Evolutionary conservation across 2,797 vertebrate genomes (phyloP).

Genomic region (Anabas testudineus): DNA sequence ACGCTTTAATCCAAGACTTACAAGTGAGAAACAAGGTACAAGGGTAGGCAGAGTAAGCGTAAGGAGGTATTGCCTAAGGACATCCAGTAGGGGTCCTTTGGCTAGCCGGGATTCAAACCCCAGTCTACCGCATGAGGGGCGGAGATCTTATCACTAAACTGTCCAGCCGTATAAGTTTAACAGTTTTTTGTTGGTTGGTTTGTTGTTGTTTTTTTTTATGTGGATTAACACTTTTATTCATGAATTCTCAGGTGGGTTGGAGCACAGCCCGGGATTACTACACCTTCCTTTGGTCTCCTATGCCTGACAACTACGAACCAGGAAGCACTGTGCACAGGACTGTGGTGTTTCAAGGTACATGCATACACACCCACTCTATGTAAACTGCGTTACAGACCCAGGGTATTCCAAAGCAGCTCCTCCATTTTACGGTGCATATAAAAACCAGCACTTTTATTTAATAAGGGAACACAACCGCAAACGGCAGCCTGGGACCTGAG

Average conservation of each 20-base stretch:
- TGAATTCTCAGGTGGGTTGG: constrained; percentile 92
- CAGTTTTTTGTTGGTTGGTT: too few relatives aligned
- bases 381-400: constrained; percentile 62
- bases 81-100: too few relatives aligned
- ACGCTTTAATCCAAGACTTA: too few relatives aligned
- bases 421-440: constrained; percentile 79
- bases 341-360: constrained; percentile 94
- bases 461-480: constrained; percentile 81
- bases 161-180: too few relatives aligned
- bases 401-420: constrained; percentile 74
- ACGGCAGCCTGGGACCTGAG: constrained; percentile 75
- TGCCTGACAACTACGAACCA: constrained; percentile 92
- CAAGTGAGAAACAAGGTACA: too few relatives aligned
- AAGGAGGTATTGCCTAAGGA: too few relatives aligned
- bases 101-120: too few relatives aligned
- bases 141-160: too few relatives aligned
- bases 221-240: neutral
- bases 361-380: constrained; percentile 26
- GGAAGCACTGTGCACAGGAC: constrained; percentile 91
- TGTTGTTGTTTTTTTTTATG: constrained; percentile 1
- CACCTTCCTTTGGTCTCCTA: constrained; percentile 97
- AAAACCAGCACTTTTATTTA: constrained; percentile 81
- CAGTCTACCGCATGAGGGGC: too few relatives aligned
- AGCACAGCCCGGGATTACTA: constrained; percentile 98
- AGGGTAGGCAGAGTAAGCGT: too few relatives aligned